Evolutionary conservation across 2,888 invertebrate genomes (phyloP), one percentile per base, ranked within the genome.

Genomic region (Lagria hirta): DNA sequence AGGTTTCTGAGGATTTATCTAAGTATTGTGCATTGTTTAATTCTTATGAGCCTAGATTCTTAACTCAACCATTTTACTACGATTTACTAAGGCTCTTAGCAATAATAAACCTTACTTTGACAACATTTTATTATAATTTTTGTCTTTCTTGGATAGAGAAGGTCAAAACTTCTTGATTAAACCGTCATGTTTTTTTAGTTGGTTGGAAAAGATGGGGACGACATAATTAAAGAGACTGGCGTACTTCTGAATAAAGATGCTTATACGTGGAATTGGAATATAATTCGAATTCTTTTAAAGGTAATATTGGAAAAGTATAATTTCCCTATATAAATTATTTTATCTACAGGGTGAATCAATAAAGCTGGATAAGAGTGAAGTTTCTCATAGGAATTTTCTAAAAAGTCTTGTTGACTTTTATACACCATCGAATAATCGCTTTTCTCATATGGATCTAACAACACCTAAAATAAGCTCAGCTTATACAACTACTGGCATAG

Each of bases 201-300:
- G 30, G 66, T 70, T 14, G 51, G 62, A 36, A 69, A 64, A 53
- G 68, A 69, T 32, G 64, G 62, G 3, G 68, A 86, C 62, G 82
- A 80, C 55, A 71, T 84, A 49, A 79, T 95, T 10, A 83, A 84
- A 60, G 88, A 92, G 54, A 87, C 91, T 1, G 82, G 86, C 51
- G 93, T 96, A 2, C 75, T 92, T 58, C 76, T 79, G 40, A 81
- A 83, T 43, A 86, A 88, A 57, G 92, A 92, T 61, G 86, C 86
- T 3, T 81, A 81, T 43, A 79, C 82, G 1, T 96, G 96, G 96
- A 87, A 95, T 67, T 96, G 95, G 95, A 86, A 88, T 58, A 78
- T 91, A n/a, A 85, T 96, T 48, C 79, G 86, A 48, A 83, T 88
- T 23, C 80, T 92, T 60, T 73, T 93, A 15, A 86, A 85, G 79